Evolutionary conservation across 2,797 vertebrate species (phyloP).

Genomic region (Hylomyscus alleni): DNA sequence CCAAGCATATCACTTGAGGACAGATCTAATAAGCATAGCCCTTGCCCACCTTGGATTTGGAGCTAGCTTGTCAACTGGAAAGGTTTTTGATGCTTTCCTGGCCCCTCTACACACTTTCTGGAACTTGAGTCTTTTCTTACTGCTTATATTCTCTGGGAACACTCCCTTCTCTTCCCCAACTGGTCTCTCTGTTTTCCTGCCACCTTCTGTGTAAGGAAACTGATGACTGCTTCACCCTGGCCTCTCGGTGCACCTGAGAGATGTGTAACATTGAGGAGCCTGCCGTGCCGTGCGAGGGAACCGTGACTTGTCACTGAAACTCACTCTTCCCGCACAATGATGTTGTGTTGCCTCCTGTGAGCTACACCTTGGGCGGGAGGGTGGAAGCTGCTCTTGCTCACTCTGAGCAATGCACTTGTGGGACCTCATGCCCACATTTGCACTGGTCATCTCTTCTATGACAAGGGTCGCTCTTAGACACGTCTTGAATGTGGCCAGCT

Average conservation of each 20-base stretch:
- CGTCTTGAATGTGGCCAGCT: neutral
- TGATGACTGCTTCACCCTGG: neutral
- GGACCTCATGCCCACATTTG: neutral
- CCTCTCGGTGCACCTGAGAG: neutral
- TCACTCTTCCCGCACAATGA: neutral
- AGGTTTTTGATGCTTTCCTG: neutral
- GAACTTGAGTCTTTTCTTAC: neutral
- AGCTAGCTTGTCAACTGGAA: neutral
- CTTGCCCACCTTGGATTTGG: constrained; percentile 1
- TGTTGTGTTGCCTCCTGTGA: neutral
- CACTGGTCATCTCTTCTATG: neutral
- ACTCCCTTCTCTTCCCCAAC: neutral
- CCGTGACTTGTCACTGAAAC: neutral
- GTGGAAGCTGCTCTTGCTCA: neutral
- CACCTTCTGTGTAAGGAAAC: neutral
- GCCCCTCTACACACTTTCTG: neutral
- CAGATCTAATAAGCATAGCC: constrained; percentile 4
- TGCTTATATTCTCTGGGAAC: neutral
- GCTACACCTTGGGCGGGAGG: neutral
- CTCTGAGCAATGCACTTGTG: neutral
- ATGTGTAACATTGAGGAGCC: neutral
- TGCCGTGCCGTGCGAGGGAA: neutral
- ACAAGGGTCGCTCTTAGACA: neutral
- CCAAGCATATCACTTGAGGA: neutral
- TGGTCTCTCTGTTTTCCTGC: neutral